Percentiles rank a stretch among this genome's conserved stretches.
These are phyloP conservation scores for Poecilus cupreus DNA, from an alignment of 2,888 invertebrate genomes.

Conservation along the genomic window DNA sequence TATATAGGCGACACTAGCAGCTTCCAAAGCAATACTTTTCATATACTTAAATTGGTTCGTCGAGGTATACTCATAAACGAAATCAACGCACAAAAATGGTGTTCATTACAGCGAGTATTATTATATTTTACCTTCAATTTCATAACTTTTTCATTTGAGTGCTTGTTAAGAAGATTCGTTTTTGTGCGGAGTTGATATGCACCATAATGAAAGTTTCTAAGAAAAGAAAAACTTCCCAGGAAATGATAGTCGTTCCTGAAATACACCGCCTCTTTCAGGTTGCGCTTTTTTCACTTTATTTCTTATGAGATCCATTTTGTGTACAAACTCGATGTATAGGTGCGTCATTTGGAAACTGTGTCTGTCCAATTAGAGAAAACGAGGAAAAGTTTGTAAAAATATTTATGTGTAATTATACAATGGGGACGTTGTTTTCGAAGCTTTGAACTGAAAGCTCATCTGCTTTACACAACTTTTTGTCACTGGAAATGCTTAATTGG, in stretches of 20 bases:
- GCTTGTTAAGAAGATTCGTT: constrained; percentile 37
- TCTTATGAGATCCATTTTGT: constrained; percentile 22
- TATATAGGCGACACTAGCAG: too few relatives aligned
- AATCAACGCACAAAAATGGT: neutral
- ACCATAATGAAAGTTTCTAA: constrained; percentile 46
- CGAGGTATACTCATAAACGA: neutral
- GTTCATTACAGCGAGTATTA: constrained; percentile 31
- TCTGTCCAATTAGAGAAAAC: constrained; percentile 6
- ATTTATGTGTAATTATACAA: constrained; percentile 23
- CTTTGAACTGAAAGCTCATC: constrained; percentile 18
- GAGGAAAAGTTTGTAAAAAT: constrained; percentile 33
- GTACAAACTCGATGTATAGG: constrained; percentile 18
- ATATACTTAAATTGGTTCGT: too few relatives aligned
- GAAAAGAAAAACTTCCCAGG: constrained; percentile 27
- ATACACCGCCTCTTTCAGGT: constrained; percentile 13
- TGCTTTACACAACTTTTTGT: neutral
- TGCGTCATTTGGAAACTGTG: constrained; percentile 27
- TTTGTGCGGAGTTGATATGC: constrained; percentile 42
- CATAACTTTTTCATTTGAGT: constrained; percentile 44
- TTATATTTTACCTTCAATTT: constrained; percentile 51
- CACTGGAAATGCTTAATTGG: constrained; percentile 7
- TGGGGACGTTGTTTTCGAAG: constrained; percentile 17
- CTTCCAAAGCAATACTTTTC: neutral
- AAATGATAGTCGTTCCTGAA: constrained; percentile 40
- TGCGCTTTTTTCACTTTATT: constrained; percentile 6